Base-by-base conservation (phyloP, 2,888 invertebrate species). In the Isotomurus palustris region DNA sequence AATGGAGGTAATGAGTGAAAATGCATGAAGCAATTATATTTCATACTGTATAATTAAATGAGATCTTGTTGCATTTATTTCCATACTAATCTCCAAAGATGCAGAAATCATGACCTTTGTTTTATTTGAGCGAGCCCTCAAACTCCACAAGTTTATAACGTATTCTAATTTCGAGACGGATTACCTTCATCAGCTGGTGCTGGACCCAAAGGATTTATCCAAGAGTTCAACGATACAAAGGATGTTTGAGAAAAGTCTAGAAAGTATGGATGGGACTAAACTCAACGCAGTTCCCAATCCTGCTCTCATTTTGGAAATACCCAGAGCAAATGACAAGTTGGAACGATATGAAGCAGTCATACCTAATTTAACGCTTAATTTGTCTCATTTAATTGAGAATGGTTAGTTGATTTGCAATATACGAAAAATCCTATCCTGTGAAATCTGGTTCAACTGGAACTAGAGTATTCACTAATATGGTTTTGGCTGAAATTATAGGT, bases 21-120 rank as follows among this genome's bases (percentile, higher is more conserved):
- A 2, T n/a, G n/a, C n/a, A n/a, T n/a, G n/a, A n/a, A n/a, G n/a
- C n/a, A n/a, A n/a, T n/a, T n/a, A n/a, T n/a, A 22, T 36, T 14
- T 17, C 35, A 41, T 29, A 53, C 22, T 36, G 22, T 22, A 22
- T 14, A 32, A 40, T 27, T 41, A 3, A 44, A 44, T 10, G 28
- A 10, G 8, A 10, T 32, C 14, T 32, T 32, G 12, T 32, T 10
- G 12, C 14, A 12, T 32, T 12, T 32, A 32, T 10, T 10, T 10
- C 14, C 32, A 10, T 32, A n/a, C n/a, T 29, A 41, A 10, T 28
- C 3, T 28, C 40, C 44, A 10, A 21, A 64, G 66, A 62, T 47
- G 66, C 64, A 2, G 66, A 66, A 36, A 56, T 59, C 8, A 59
- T 66, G 57, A 53, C 61, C 49, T 64, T 61, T 48, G 57, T 66